Percentiles rank a stretch among this genome's conserved stretches.
Evolutionary conservation across 2,797 vertebrate species (phyloP).

Genomic region (Acanthis flammea): DNA sequence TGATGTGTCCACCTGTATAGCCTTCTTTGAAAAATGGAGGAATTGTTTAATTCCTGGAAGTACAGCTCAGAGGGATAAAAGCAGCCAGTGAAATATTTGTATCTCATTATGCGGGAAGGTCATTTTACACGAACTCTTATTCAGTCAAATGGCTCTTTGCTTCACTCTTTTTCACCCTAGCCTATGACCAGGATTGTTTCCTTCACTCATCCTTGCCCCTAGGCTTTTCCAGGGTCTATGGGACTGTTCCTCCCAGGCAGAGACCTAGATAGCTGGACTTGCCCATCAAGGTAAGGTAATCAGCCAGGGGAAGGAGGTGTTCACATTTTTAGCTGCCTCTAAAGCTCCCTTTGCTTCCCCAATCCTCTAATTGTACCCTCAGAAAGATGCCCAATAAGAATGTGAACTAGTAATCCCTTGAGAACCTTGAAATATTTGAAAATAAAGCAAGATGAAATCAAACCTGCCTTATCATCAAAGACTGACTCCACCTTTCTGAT

Average conservation of each 20-base stretch:
- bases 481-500: not conserved
- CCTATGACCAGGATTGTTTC: not conserved
- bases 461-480: not conserved
- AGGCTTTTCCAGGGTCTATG: not conserved
- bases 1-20: fast-evolving
- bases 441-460: not conserved
- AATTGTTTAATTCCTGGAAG: not conserved
- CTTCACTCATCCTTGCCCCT: not conserved
- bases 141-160: not conserved
- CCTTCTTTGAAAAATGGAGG: not conserved
- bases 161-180: not conserved
- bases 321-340: not conserved
- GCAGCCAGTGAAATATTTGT: not conserved
- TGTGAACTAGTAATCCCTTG: not conserved
- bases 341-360: not conserved
- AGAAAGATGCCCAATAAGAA: not conserved
- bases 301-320: not conserved
- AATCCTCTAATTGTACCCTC: not conserved
- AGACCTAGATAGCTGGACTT: not conserved
- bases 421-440: not conserved
- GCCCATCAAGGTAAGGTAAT: not conserved
- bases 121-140: not conserved
- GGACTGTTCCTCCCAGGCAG: not conserved
- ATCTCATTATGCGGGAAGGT: not conserved
- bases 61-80: not conserved